Conservation (phyloP, 2,113 vertebrate genomes). For the Crocuta crocuta region DNA sequence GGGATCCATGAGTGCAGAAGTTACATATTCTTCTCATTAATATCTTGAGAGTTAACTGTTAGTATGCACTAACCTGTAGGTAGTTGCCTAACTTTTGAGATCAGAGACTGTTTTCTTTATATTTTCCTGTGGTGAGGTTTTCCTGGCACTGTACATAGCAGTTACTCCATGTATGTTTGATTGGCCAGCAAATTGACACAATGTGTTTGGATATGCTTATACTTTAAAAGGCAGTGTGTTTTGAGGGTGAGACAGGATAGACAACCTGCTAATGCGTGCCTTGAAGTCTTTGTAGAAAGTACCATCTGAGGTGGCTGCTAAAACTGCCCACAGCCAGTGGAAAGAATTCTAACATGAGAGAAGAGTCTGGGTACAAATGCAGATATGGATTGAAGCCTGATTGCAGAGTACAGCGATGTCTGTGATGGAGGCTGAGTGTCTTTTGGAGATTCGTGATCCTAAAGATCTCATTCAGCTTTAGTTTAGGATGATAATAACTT, state of each 20-base stretch:
- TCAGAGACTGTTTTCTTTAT: neutral
- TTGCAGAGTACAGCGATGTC: neutral
- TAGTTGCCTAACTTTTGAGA: neutral
- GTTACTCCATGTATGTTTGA: neutral
- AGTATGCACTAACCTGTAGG: neutral
- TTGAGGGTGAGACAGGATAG: neutral
- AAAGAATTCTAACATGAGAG: neutral
- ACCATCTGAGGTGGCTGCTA: neutral
- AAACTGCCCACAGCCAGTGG: neutral
- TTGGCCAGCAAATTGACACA: neutral
- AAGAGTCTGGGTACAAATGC: neutral
- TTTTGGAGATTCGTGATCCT: neutral
- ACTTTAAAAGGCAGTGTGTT: slow-evolving; percentile 8
- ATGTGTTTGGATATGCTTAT: neutral
- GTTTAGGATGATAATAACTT: slow-evolving; percentile 69
- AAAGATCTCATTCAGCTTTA: slow-evolving; percentile 57
- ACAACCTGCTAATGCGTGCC: neutral
- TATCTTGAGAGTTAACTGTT: neutral
- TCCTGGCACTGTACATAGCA: neutral
- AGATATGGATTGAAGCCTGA: neutral
- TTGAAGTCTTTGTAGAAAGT: neutral
- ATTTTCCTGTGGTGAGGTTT: neutral
- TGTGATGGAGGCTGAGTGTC: neutral
- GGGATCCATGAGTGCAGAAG: neutral
- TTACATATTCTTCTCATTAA: neutral